Base-by-base conservation (phyloP, 2,888 invertebrate species). In the Esperia sulphurella region DNA sequence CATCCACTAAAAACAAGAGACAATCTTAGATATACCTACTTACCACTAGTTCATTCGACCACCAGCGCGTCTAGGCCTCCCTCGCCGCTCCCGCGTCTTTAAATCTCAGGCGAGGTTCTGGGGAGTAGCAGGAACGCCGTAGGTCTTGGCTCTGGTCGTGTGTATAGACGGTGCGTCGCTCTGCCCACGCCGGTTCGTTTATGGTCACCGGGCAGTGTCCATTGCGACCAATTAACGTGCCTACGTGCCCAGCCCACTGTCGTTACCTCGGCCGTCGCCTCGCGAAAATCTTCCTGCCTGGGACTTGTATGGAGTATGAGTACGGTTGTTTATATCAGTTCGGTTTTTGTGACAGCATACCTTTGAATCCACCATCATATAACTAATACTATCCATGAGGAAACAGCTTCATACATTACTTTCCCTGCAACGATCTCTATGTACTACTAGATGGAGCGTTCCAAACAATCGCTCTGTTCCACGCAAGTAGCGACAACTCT, bases 201-300 rank as follows among this genome's bases (percentile, higher is more conserved):
- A 85, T 86, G 82, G 87, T 68, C 72, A 76, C 63, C 74, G 77
- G 71, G 66, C 77, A 75, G 76, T 82, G 85, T 80, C 80, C 85
- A 83, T 79, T 80, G 79, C 68, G 80, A 65, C 77, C 86, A 88
- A 88, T 88, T 86, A 87, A 75, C 84, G 76, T 86, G 86, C 83
- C 86, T 85, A 85, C 86, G 75, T 84, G 82, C 73, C 71, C 82
- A 66, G 74, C 85, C 87, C 85, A 84, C 87, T 85, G 79, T 79
- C 80, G 75, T 77, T 82, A 79, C 74, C 70, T 70, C 68, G 69
- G 71, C 63, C 74, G 70, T 70, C 68, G 69, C 71, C 63, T 75
- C 70, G 84, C 84, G 74, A 82, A 83, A 83, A 83, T 82, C 76
- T 78, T 78, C 78, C 76, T 59, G 58, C 53, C 31, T 73, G 70